Evolutionary conservation across 2,113 vertebrate species (phyloP), one percentile per base, ranked within the genome.

Genomic region (Lepidothrix coronata): DNA sequence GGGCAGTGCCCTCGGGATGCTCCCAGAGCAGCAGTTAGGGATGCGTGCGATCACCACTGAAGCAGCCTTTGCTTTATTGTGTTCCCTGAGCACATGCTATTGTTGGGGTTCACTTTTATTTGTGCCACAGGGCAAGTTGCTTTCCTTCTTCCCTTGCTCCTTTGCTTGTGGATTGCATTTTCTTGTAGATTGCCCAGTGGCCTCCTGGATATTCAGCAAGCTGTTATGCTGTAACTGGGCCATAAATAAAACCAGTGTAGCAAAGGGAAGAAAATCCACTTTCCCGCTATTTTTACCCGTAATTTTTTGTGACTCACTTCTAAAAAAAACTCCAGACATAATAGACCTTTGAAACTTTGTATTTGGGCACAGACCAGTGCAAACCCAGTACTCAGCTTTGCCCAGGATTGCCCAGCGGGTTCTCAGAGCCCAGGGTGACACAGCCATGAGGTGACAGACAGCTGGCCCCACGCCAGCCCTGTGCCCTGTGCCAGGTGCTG

Each of bases 381-480:
- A 51, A 54, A 37, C 4, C 21, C 46, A 25, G 75, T 0, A 9
- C 8, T 4, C n/a, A 70, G 59, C 39, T 65, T 46, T 73, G 75
- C 70, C 52, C 59, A 4, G 8, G 48, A 54, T 39, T 28, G 6
- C 51, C 33, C 1, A 2, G 13, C 0, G 0, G 44, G 35, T 28
- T 59, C 39, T 44, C 4, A 2, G 44, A 71, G 67, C 44, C 39
- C 8, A 5, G 17, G 27, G 8, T 11, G 12, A 12, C 57, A 24
- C 21, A 35, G 61, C 46, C 61, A 22, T 17, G 57, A 30, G 33
- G n/a, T 1, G 17, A 13, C 48, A 59, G 68, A 15, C 9, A 33
- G 80, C 46, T 67, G 89, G 37, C 17, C 30, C 27, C 12, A 9
- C 5, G 54, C 43, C 88, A 76, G 65, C 20, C 41, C 85, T 7